Evolutionary conservation across 2,888 invertebrate genomes (phyloP).

Genomic region (Agrochola circellaris): DNA sequence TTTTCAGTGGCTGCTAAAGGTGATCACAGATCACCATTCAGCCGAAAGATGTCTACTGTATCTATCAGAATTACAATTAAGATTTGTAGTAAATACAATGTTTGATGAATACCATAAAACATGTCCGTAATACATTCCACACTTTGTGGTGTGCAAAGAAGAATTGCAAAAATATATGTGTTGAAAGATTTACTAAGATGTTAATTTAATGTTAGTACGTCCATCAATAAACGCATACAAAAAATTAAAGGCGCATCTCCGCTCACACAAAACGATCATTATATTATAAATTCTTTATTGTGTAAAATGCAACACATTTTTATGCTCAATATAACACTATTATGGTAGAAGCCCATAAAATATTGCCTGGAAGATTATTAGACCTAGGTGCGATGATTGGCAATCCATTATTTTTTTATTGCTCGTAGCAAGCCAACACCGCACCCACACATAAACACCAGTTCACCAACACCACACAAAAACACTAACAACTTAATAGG

Average conservation of each 20-base stretch:
- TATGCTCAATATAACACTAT: slow-evolving; percentile 41
- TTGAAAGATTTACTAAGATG: slow-evolving; percentile 19
- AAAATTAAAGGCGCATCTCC: slow-evolving; percentile 4
- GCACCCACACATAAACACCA: slow-evolving; percentile 36
- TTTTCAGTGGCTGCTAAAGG: neutral
- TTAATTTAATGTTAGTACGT: slow-evolving; percentile 25
- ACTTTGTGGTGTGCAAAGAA: neutral
- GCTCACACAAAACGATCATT: slow-evolving; percentile 17
- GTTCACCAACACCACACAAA: slow-evolving; percentile 52
- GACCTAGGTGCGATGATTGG: slow-evolving; percentile 56
- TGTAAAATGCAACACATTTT: slow-evolving; percentile 45
- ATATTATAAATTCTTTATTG: slow-evolving; percentile 23
- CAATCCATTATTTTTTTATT: slow-evolving; percentile 60
- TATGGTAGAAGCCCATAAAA: slow-evolving; percentile 49
- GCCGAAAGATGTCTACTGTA: too few species aligned
- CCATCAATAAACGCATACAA: slow-evolving; percentile 19
- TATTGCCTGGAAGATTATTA: slow-evolving; percentile 49
- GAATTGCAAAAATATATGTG: neutral
- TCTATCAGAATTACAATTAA: neutral
- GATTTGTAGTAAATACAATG: neutral
- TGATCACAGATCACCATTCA: neutral
- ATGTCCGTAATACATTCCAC: neutral
- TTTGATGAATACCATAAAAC: neutral
- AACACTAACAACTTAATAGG: slow-evolving; percentile 74
- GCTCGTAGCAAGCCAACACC: slow-evolving; percentile 34